phyloP scores from a whole-genome alignment of 2,888 invertebrate genomes.

The Volucella inflata region DNA sequence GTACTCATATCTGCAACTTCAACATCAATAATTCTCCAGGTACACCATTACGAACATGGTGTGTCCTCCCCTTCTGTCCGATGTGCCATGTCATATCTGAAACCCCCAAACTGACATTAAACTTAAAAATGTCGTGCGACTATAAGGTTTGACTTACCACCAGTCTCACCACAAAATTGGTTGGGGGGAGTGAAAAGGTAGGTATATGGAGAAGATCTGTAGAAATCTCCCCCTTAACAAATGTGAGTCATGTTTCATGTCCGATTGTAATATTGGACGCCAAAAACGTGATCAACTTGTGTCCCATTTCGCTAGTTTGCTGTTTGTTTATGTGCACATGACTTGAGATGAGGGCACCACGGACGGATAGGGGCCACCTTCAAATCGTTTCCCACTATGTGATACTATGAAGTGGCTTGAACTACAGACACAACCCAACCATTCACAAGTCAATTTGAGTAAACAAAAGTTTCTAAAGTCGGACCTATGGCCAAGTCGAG shows the following conservation, averaged over 20 bases:
- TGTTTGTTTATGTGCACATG: constrained; percentile 56
- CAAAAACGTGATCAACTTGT: constrained; percentile 76
- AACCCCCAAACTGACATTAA: constrained; percentile 34
- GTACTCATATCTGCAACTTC: constrained; percentile 27
- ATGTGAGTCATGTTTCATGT: constrained; percentile 76
- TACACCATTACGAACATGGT: constrained; percentile 2
- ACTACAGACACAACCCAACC: background rate
- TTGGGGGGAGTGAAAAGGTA: background rate
- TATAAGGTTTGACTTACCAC: constrained; percentile 56
- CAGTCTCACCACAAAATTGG: constrained; percentile 3
- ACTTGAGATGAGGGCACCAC: background rate
- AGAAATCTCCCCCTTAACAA: constrained; percentile 50
- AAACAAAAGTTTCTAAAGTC: constrained; percentile 26
- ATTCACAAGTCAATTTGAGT: constrained; percentile 71
- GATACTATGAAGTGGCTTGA: background rate
- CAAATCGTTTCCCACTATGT: constrained; percentile 60
- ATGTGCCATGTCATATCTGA: constrained; percentile 13
- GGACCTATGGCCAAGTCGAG: too few relatives aligned
- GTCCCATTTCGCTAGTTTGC: constrained; percentile 73
- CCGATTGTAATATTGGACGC: constrained; percentile 75
- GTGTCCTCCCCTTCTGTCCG: too few relatives aligned
- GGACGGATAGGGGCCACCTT: constrained; percentile 22
- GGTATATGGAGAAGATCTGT: constrained; percentile 6
- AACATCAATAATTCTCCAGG: constrained; percentile 66
- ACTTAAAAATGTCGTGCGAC: constrained; percentile 72